These are phyloP conservation scores for Etheostoma nigrum DNA, from an alignment of 2,797 vertebrate genomes.

Conservation along the genomic window DNA sequence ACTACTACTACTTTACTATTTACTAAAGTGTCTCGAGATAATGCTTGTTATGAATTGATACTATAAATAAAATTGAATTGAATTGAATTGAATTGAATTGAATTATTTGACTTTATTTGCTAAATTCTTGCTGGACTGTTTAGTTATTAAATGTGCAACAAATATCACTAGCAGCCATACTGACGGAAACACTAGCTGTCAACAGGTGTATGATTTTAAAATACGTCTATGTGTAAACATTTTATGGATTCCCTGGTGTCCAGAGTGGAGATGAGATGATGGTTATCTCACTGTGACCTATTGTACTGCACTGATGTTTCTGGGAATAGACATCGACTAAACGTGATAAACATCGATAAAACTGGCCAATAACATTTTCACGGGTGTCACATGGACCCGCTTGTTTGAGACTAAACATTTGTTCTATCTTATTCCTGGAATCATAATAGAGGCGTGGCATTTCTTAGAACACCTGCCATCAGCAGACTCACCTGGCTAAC, in stretches of 20 bases:
- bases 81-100: too few species aligned
- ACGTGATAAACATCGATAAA: background rate
- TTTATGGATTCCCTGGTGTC: background rate
- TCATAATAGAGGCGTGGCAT: background rate
- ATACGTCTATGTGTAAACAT: background rate
- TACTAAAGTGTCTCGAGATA: too few species aligned
- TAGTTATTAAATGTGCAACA: background rate
- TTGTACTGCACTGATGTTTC: conserved; percentile 2
- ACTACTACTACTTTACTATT: too few species aligned
- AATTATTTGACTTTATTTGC: background rate
- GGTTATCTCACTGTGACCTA: conserved; percentile 1
- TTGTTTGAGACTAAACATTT: background rate
- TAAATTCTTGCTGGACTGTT: background rate
- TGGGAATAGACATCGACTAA: background rate
- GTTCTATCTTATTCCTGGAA: background rate
- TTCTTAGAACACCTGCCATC: background rate
- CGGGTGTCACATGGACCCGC: background rate
- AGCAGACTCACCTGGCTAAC: background rate
- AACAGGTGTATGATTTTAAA: background rate
- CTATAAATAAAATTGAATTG: too few species aligned
- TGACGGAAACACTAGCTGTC: background rate
- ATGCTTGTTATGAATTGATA: too few species aligned
- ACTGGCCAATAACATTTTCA: background rate
- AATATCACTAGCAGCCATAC: background rate
- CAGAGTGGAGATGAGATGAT: background rate